A percentile compares a stretch with the other conserved stretches of the same genome.
Evolutionary conservation across 2,888 invertebrate species (phyloP).

Genomic region (Tethea ocularis): DNA sequence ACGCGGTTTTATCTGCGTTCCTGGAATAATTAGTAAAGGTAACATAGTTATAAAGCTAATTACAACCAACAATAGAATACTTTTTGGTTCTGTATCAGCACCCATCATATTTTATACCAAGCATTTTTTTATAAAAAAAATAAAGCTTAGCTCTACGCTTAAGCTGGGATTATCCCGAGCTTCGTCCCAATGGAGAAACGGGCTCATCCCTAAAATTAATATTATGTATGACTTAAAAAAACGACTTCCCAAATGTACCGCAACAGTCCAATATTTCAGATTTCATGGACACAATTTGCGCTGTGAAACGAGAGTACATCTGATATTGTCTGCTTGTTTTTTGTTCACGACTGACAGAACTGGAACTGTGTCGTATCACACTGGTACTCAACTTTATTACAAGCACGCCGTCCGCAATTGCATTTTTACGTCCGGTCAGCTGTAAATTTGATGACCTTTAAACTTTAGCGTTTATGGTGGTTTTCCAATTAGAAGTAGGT

Average conservation of each 20-base stretch:
- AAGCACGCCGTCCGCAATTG: conserved; percentile 25
- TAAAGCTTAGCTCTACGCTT: conserved; percentile 4
- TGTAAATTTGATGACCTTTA: conserved; percentile 52
- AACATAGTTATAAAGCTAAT: conserved; percentile 4
- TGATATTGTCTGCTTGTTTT: conserved; percentile 1
- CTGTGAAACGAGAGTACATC: neutral
- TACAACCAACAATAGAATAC: neutral
- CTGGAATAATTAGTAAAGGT: no score
- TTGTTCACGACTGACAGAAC: neutral
- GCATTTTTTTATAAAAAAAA: neutral
- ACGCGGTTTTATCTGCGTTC: no score
- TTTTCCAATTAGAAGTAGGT: conserved; percentile 52
- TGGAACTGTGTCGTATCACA: conserved; percentile 1
- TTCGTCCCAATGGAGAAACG: conserved; percentile 8
- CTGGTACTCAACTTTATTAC: conserved; percentile 25
- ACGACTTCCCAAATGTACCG: conserved; percentile 18
- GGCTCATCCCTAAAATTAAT: conserved; percentile 27
- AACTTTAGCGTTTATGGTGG: conserved; percentile 37
- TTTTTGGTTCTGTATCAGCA: neutral
- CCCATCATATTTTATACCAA: neutral
- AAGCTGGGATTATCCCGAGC: conserved; percentile 8
- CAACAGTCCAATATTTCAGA: neutral
- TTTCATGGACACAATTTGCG: conserved; percentile 3
- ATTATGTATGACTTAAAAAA: conserved; percentile 30
- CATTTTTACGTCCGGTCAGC: conserved; percentile 40